Percentiles rank a stretch among this genome's conserved stretches.
These are phyloP conservation scores for Ciconia stormi DNA, from an alignment of 2,113 vertebrate species.

Conservation along the genomic window DNA sequence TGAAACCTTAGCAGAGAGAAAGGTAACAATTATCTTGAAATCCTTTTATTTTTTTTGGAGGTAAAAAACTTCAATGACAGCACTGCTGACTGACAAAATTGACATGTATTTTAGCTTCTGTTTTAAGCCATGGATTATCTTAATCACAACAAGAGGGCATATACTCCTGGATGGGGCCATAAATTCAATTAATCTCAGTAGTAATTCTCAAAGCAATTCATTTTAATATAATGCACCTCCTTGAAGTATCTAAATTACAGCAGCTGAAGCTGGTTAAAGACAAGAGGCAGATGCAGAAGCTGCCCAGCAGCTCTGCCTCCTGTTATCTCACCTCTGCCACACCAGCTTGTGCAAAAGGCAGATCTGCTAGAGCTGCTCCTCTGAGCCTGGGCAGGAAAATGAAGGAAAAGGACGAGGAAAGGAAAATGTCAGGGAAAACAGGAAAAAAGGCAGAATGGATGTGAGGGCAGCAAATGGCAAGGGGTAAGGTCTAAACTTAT, in stretches of 20 bases:
- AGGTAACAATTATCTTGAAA: conserved; percentile 67
- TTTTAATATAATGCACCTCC: not conserved
- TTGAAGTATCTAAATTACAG: not conserved
- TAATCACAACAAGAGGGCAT: not conserved
- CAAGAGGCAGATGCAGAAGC: not conserved
- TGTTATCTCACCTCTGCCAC: not conserved
- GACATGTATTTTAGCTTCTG: conserved; percentile 34
- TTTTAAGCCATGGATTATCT: conserved; percentile 36
- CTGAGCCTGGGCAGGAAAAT: not conserved
- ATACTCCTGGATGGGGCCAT: not conserved
- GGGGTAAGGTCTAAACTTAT: not conserved
- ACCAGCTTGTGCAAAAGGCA: not conserved
- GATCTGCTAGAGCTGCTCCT: not conserved
- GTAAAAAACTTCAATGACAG: not conserved
- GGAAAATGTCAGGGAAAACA: not conserved
- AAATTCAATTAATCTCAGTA: conserved; percentile 33
- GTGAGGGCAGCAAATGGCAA: not conserved
- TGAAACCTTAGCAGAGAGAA: conserved; percentile 60
- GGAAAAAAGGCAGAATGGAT: not conserved
- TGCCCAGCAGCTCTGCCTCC: not conserved
- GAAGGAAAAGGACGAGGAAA: not conserved
- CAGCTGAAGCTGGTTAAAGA: not conserved
- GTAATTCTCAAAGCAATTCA: conserved; percentile 3
- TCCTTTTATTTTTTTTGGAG: not conserved
- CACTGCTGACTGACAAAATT: not conserved